phyloP scores from a whole-genome alignment of 2,888 invertebrate species.

The Daptonema setosum region DNA sequence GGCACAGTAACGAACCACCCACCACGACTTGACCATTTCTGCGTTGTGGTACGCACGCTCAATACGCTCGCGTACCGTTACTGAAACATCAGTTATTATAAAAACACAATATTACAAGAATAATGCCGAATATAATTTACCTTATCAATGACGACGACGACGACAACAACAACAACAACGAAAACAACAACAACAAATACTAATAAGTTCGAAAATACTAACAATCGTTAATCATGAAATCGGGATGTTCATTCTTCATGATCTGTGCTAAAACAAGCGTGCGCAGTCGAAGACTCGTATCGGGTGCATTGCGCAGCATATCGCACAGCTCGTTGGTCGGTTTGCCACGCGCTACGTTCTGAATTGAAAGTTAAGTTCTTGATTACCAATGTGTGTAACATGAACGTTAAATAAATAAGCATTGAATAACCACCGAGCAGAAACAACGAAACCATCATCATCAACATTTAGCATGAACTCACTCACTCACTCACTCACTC shows the following conservation, averaged over 20 bases:
- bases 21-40: constrained; percentile 25
- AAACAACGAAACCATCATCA: too few relatives aligned
- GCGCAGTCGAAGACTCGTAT: constrained; percentile 12
- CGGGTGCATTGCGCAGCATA: neutral
- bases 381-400: too few relatives aligned
- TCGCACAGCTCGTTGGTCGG: constrained; percentile 4
- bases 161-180: too few relatives aligned
- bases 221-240: constrained; percentile 16
- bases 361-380: neutral
- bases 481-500: too few relatives aligned
- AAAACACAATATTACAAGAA: too few relatives aligned
- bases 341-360: neutral
- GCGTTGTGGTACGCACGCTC: constrained; percentile 31
- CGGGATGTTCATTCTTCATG: constrained; percentile 14
- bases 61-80: constrained; percentile 29
- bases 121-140: too few relatives aligned
- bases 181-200: too few relatives aligned
- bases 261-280: constrained; percentile 19
- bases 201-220: too few relatives aligned
- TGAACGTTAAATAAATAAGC: too few relatives aligned
- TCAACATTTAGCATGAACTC: too few relatives aligned
- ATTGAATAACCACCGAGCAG: too few relatives aligned
- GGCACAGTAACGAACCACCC: constrained; percentile 64
- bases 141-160: too few relatives aligned
- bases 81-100: constrained; percentile 14